These are phyloP conservation scores for Varanus salvator DNA, from an alignment of 2,113 vertebrate species.

Conservation along the genomic window DNA sequence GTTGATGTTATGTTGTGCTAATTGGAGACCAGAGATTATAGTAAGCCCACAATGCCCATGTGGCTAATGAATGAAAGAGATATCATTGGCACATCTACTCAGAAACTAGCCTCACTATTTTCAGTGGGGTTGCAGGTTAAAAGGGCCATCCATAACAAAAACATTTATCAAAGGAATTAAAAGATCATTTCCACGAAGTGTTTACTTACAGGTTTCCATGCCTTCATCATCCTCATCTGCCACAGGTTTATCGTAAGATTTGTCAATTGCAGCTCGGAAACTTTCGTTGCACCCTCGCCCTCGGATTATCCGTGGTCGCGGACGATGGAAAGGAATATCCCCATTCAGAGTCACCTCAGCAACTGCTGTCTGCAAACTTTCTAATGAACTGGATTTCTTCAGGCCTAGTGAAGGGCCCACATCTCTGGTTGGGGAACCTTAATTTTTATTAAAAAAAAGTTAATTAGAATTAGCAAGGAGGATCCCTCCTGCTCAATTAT, in stretches of 20 bases:
- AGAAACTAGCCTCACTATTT: too few relatives aligned
- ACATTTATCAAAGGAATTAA: not conserved
- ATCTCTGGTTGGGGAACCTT: constrained; percentile 88
- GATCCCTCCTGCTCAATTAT: constrained; percentile 55
- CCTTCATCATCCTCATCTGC: constrained; percentile 89
- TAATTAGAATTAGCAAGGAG: constrained; percentile 68
- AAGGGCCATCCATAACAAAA: not conserved
- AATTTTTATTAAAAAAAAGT: constrained; percentile 42
- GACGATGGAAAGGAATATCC: constrained; percentile 88
- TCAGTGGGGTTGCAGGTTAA: too few relatives aligned
- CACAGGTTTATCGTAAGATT: constrained; percentile 90
- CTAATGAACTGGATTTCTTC: constrained; percentile 97
- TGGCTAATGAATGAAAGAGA: not conserved
- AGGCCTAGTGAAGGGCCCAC: constrained; percentile 90
- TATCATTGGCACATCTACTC: too few relatives aligned
- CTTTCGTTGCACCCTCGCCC: constrained; percentile 97
- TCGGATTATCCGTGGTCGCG: constrained; percentile 86
- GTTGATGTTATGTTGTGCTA: not conserved
- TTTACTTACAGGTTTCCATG: constrained; percentile 93
- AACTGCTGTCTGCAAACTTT: constrained; percentile 93
- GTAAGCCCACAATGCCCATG: not conserved
- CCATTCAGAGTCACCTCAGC: constrained; percentile 88
- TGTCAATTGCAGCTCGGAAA: constrained; percentile 97
- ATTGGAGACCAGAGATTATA: not conserved
- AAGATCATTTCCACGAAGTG: not conserved